Percentiles rank a stretch among this genome's conserved stretches.
These are phyloP conservation scores for Temnopleurus reevesii DNA, from an alignment of 53 echinoderm and acorn worm species.

Conservation along the genomic window DNA sequence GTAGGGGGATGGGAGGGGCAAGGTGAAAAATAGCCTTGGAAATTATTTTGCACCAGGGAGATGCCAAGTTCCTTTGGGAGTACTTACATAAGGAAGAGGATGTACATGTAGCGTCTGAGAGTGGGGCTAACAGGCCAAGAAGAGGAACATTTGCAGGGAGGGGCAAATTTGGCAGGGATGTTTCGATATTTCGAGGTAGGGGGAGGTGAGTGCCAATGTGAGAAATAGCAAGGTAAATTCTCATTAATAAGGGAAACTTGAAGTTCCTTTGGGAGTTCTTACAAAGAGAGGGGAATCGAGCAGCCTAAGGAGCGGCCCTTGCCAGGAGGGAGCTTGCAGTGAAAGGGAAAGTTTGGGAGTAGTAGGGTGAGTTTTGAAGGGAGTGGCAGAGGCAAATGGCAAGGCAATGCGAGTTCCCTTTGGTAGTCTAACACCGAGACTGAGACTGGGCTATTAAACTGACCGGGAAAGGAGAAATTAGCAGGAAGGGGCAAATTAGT, in stretches of 20 bases:
- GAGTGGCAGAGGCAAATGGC: too few species aligned
- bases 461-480: background rate
- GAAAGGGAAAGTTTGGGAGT: too few species aligned
- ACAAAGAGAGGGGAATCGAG: constrained; percentile 61
- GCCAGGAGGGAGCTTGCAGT: too few species aligned
- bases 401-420: too few species aligned
- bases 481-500: constrained; percentile 2
- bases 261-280: constrained; percentile 86
- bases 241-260: constrained; percentile 72
- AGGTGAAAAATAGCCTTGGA: too few species aligned
- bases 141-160: constrained; percentile 9
- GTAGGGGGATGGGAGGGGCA: background rate
- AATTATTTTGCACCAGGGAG: constrained; percentile 66
- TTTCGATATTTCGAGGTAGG: background rate
- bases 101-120: constrained; percentile 8
- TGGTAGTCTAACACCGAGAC: too few species aligned
- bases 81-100: constrained; percentile 74
- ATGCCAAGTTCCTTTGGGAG: constrained; percentile 80
- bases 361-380: too few species aligned
- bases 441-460: background rate
- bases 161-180: constrained; percentile 14
- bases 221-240: too few species aligned
- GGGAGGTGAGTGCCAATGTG: background rate
- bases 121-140: background rate
- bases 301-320: too few species aligned